Percentiles rank a stretch among this genome's conserved stretches.
Conservation (phyloP, 2,888 invertebrate species). For the Stenolophus ochropezus region DNA sequence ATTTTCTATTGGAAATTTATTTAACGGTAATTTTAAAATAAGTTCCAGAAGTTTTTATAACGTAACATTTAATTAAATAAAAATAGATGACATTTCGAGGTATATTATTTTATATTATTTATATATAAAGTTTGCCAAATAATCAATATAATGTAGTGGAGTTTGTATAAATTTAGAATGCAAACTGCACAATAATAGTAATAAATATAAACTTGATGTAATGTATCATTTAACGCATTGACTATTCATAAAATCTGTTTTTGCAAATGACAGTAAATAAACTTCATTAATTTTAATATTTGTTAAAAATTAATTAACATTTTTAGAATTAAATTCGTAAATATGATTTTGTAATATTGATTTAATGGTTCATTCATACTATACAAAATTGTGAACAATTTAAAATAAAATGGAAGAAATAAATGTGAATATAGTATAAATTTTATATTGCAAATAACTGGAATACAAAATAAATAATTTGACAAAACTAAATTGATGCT, state of each 20-base stretch:
- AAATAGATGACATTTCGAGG: not conserved
- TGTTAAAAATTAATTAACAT: slow-evolving; percentile 12
- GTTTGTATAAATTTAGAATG: slow-evolving; percentile 1
- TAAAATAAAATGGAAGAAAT: no score
- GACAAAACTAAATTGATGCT: no score
- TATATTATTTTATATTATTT: slow-evolving; percentile 11
- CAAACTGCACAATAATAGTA: not conserved
- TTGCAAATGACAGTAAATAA: slow-evolving; percentile 3
- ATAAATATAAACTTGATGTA: slow-evolving; percentile 2
- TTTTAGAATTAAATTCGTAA: not conserved
- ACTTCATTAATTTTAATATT: slow-evolving; percentile 5
- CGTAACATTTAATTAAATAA: not conserved
- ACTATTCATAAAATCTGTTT: not conserved
- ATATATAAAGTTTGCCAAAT: not conserved
- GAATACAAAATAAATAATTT: no score
- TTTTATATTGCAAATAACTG: no score
- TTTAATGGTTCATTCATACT: no score
- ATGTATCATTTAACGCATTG: not conserved
- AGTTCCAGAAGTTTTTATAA: no score
- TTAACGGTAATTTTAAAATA: no score
- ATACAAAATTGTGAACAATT: no score
- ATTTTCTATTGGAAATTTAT: no score
- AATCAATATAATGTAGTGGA: slow-evolving; percentile 7
- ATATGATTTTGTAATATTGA: not conserved
- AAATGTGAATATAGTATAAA: no score